Evolutionary conservation across 2,113 vertebrate genomes (phyloP).

Genomic region (Sylvia atricapilla): DNA sequence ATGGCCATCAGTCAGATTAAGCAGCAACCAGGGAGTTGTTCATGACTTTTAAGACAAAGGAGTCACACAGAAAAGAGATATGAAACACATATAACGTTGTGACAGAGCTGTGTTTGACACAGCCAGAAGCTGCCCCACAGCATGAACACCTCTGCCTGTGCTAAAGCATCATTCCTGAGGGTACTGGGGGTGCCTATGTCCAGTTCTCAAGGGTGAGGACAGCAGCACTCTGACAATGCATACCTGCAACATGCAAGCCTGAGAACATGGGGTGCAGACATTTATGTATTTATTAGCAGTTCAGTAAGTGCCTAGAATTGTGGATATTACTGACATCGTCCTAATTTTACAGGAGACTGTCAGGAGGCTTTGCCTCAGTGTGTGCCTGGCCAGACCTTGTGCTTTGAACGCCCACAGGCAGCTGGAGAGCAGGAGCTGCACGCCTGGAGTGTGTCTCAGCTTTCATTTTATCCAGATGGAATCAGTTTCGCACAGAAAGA

Average conservation of each 20-base stretch:
- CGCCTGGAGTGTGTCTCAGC: background rate
- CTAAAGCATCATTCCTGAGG: background rate
- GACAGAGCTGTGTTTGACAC: background rate
- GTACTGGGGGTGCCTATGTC: background rate
- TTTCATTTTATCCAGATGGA: background rate
- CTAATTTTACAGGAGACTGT: background rate
- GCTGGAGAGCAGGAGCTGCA: background rate
- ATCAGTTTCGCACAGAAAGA: background rate
- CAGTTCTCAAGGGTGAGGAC: background rate
- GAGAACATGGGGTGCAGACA: background rate
- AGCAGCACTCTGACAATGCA: background rate
- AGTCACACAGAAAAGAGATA: background rate
- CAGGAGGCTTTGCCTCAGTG: background rate
- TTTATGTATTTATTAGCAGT: background rate
- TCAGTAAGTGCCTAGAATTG: background rate
- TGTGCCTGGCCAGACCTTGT: background rate
- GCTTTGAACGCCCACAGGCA: background rate
- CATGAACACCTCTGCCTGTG: background rate
- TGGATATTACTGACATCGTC: background rate
- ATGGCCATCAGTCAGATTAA: background rate
- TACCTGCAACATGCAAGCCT: background rate
- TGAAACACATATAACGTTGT: fast-evolving
- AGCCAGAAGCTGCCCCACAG: background rate
- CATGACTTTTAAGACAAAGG: background rate
- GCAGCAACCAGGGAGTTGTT: background rate